A percentile compares a stretch with the other conserved stretches of the same genome.
phyloP scores from a whole-genome alignment of 2,113 vertebrate species.

The Poicephalus gulielmi region DNA sequence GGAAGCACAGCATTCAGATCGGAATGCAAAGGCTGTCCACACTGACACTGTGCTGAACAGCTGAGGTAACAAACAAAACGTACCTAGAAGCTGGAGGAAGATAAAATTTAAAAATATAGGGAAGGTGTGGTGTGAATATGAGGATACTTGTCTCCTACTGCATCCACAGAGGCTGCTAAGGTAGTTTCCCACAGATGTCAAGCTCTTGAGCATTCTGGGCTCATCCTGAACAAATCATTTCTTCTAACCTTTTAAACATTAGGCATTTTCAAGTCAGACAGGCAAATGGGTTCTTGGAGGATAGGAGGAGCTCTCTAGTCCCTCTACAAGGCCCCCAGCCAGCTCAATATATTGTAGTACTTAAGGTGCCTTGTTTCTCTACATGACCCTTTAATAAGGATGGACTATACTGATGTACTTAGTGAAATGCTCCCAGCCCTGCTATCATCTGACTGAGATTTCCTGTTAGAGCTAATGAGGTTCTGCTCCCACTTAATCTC shows the following conservation, averaged over 20 bases:
- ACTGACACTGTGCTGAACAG: fast-evolving
- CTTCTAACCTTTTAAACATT: neutral
- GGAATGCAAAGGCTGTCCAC: neutral
- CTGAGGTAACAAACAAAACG: neutral
- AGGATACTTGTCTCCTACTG: neutral
- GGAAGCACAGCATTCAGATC: neutral
- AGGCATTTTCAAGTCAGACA: neutral
- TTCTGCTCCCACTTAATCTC: conserved; percentile 57
- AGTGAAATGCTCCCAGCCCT: conserved; percentile 23
- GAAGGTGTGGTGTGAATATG: neutral
- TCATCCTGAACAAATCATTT: neutral
- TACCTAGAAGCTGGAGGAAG: neutral
- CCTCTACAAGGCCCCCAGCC: neutral
- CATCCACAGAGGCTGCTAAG: neutral
- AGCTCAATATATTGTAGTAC: neutral
- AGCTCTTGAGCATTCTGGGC: neutral
- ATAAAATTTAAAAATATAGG: neutral
- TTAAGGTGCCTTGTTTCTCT: neutral
- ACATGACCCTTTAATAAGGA: neutral
- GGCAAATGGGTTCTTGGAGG: neutral
- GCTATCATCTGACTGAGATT: conserved; percentile 12
- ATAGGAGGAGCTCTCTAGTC: neutral
- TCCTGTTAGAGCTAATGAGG: conserved; percentile 47
- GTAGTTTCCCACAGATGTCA: neutral
- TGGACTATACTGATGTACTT: neutral